Evolutionary conservation across 2,888 invertebrate genomes (phyloP).

Genomic region (Drosophila mimica): DNA sequence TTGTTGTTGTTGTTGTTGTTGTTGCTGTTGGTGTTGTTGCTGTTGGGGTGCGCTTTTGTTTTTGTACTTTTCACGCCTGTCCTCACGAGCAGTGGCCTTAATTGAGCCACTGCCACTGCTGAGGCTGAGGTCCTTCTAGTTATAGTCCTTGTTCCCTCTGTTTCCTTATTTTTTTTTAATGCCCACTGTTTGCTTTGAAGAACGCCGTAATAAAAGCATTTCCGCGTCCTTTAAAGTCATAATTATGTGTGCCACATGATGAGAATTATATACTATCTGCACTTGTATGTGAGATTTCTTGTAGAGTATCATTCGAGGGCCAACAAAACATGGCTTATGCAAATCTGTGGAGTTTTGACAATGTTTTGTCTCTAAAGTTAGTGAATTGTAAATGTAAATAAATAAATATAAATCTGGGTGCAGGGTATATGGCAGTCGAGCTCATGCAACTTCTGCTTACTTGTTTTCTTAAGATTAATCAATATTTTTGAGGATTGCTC

Average conservation of each 20-base stretch:
- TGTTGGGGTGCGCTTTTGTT: conserved; percentile 44
- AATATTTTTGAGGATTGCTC: not conserved
- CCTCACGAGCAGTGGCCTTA: conserved; percentile 53
- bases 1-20: conserved; percentile 30
- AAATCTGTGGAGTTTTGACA: not conserved
- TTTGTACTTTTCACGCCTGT: conserved; percentile 65
- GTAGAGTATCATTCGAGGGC: not conserved
- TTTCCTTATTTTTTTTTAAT: conserved; percentile 5
- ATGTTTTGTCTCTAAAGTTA: not conserved
- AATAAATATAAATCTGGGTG: no score
- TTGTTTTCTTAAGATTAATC: not conserved
- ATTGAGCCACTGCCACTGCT: conserved; percentile 74
- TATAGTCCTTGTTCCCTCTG: conserved; percentile 11
- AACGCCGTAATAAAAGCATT: conserved; percentile 45
- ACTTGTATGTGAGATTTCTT: not conserved
- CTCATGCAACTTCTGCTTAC: not conserved
- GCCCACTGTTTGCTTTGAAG: conserved; percentile 26
- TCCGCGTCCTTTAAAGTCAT: conserved; percentile 25
- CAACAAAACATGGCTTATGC: not conserved
- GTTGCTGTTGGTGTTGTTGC: conserved; percentile 22
- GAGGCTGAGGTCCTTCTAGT: conserved; percentile 26
- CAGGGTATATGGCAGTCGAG: not conserved
- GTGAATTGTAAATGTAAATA: no score
- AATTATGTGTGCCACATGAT: conserved; percentile 13
- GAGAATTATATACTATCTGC: not conserved